Base-by-base conservation (phyloP, 2,113 vertebrate species). In the Steatornis caripensis region DNA sequence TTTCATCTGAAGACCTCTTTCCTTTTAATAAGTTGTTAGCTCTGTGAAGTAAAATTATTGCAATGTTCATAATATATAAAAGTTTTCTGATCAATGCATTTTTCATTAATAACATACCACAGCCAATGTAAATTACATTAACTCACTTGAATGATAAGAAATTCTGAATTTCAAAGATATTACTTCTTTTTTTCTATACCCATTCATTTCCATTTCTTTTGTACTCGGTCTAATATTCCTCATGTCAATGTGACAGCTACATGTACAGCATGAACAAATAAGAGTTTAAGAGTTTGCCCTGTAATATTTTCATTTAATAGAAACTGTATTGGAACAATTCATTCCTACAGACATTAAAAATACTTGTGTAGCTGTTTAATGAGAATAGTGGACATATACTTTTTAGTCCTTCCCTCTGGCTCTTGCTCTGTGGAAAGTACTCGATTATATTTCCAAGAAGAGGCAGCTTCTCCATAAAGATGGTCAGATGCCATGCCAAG, bases 181-280 rank as follows among this genome's bases (percentile, higher is more conserved):
- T 54, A 30, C 54, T 90, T 58, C 19, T 80, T 91, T 93, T 93
- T 69, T 88, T 69, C 32, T 76, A 41, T 58, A 76, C 30, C 15
- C 46, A 58, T 87, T 95, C 46, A 83, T 88, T 95, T 85, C 43
- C 71, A 78, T 88, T 71, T 78, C 72, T 93, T 86, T 95, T 90
- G 43, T 93, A 29, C 20, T 74, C 22, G 0, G 12, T 49, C 43
- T 71, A 85, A 72, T 71, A 75, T 64, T 69, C 70, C 71, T 72
- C 39, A 22, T 43, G 29, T 26, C 60, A 57, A 5, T 58, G 57
- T 55, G 88, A 85, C 54, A 95, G 72, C 37, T 69, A 69, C 62
- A 32, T 15, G 62, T 57, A 41, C 57, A 69, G 32, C 19, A 21
- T 36, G 37, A 92, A 43, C 32, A 84, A 90, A 70, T 83, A 41